phyloP scores from a whole-genome alignment of 92 coral and sea anemone genomes.

The Porites cylindrica region DNA sequence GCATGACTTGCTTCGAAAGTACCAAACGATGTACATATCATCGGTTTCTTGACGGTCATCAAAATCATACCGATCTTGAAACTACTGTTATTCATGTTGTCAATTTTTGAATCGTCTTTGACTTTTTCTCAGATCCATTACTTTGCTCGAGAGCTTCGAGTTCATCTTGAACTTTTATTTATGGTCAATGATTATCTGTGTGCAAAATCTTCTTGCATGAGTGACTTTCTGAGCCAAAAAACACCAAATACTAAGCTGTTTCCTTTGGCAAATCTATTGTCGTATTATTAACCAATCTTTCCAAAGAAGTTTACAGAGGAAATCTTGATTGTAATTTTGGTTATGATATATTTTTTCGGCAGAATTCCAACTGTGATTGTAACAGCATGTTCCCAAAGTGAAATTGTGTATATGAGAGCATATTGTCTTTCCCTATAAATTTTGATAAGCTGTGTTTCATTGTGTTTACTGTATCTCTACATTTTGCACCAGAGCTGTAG shows the following conservation, averaged over 20 bases:
- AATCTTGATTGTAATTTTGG: slow-evolving; percentile 12
- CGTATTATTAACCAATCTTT: not conserved
- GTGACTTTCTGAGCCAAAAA: slow-evolving; percentile 5
- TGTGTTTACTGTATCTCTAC: slow-evolving; percentile 33
- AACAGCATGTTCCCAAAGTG: slow-evolving; percentile 17
- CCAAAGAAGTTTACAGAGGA: not conserved
- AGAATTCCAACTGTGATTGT: slow-evolving; percentile 14
- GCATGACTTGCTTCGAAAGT: slow-evolving; percentile 41
- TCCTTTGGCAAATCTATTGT: not conserved
- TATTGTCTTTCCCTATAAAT: slow-evolving; percentile 17
- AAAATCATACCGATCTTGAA: not conserved
- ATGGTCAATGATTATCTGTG: slow-evolving; percentile 7
- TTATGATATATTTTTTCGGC: slow-evolving; percentile 6
- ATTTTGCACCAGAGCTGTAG: slow-evolving; percentile 17
- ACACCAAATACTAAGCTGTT: slow-evolving; percentile 3
- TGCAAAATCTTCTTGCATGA: slow-evolving; percentile 19
- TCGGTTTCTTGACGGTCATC: slow-evolving; percentile 11
- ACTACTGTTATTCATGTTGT: not conserved
- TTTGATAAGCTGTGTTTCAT: slow-evolving; percentile 20
- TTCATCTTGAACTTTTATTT: not conserved
- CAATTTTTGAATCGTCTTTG: not conserved
- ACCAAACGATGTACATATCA: slow-evolving; percentile 36
- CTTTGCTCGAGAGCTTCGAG: not conserved
- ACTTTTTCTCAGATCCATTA: not conserved
- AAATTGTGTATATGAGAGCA: slow-evolving; percentile 25